phyloP scores from a whole-genome alignment of 1,140 invertebrate species.

The Aphidius gifuensis region DNA sequence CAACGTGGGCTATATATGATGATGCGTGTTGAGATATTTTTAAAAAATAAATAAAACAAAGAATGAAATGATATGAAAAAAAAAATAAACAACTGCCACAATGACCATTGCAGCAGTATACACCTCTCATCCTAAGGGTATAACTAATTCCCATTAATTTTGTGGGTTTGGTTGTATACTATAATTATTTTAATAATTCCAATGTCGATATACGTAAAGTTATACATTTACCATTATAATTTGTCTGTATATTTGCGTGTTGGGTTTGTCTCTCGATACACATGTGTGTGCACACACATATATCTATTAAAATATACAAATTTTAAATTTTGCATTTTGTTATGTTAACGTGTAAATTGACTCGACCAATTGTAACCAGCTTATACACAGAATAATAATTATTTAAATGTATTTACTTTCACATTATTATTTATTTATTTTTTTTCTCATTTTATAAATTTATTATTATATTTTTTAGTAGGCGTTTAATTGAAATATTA shows the following conservation, averaged over 20 bases:
- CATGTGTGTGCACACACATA: neutral
- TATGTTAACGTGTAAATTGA: constrained; percentile 22
- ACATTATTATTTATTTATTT: neutral
- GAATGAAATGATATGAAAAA: neutral
- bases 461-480: neutral
- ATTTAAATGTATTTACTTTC: no score
- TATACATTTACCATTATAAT: no score
- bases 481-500: neutral
- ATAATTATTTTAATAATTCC: constrained; percentile 41
- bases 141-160: constrained; percentile 42
- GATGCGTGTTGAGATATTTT: neutral
- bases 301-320: no score
- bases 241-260: no score
- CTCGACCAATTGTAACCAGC: neutral
- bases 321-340: constrained; percentile 5
- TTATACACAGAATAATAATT: no score
- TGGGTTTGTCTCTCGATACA: constrained; percentile 3
- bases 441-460: neutral
- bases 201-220: constrained; percentile 28
- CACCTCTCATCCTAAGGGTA: constrained; percentile 22
- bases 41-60: neutral
- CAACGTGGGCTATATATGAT: constrained; percentile 7
- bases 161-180: constrained; percentile 34
- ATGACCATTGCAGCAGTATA: neutral
- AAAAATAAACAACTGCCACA: neutral